Evolutionary conservation across 2,113 vertebrate species (phyloP).

Genomic region (Rhinopomastus cyanomelas): DNA sequence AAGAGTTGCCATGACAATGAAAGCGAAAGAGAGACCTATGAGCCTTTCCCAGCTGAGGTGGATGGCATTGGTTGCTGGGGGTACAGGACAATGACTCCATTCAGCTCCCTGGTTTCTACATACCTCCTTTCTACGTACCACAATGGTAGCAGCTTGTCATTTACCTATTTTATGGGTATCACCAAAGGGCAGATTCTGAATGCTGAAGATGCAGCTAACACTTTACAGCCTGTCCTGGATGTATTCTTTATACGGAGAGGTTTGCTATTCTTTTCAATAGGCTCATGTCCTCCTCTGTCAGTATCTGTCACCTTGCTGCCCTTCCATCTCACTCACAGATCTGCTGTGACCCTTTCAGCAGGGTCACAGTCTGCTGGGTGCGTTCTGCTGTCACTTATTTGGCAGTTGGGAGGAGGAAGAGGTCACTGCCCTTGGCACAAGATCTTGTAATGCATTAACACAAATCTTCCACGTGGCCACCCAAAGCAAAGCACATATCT

Average conservation of each 20-base stretch:
- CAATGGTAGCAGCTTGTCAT: not conserved
- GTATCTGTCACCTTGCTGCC: rapidly evolving
- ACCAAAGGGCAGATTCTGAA: not conserved
- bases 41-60: not conserved
- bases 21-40: not conserved
- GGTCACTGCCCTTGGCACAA: not conserved
- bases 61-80: not conserved
- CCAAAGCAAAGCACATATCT: not conserved
- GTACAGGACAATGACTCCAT: not conserved
- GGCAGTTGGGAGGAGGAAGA: not conserved
- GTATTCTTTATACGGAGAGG: not conserved
- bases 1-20: not conserved
- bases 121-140: not conserved
- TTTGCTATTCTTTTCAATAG: not conserved
- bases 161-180: not conserved
- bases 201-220: not conserved
- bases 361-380: not conserved
- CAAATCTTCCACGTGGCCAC: not conserved
- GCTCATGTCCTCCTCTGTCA: not conserved
- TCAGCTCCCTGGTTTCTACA: not conserved
- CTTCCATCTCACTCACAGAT: not conserved
- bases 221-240: not conserved
- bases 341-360: not conserved
- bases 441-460: not conserved
- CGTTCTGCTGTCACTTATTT: not conserved